phyloP scores from a whole-genome alignment of 1,140 invertebrate genomes.

The Aphis gossypii region DNA sequence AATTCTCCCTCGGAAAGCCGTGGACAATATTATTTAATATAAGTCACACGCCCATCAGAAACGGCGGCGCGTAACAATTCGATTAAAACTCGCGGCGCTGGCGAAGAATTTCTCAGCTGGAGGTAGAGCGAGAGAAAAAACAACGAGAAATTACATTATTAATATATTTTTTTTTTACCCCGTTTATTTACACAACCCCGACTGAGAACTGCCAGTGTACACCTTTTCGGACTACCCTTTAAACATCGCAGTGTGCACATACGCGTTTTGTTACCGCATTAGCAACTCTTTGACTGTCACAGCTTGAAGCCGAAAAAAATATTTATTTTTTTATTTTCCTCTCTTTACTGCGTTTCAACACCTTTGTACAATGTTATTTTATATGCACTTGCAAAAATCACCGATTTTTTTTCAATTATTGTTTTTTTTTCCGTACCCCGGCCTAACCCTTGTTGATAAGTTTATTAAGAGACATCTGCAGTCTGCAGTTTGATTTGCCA shows the following conservation, averaged over 20 bases:
- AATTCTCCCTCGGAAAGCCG: neutral
- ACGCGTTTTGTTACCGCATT: conserved; percentile 42
- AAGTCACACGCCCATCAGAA: conserved; percentile 40
- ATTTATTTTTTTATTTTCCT: neutral
- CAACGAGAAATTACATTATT: conserved; percentile 42
- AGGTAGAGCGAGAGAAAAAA: conserved; percentile 36
- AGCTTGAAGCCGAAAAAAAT: conserved; percentile 37
- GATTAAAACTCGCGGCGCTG: conserved; percentile 27
- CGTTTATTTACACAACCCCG: conserved; percentile 53
- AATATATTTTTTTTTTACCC: conserved; percentile 39
- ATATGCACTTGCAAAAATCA: conserved; percentile 39
- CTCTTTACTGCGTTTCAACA: conserved; percentile 5
- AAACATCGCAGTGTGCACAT: conserved; percentile 3
- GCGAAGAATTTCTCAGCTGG: conserved; percentile 47
- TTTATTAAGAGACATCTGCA: conserved; percentile 52
- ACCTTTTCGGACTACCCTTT: conserved; percentile 34
- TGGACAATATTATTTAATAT: neutral
- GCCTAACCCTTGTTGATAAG: conserved; percentile 8
- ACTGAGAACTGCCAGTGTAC: neutral
- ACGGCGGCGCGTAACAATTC: conserved; percentile 30
- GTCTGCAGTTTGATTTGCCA: conserved; percentile 31
- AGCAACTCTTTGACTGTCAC: conserved; percentile 55
- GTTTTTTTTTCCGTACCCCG: neutral
- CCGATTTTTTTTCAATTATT: conserved; percentile 13
- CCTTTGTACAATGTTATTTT: conserved; percentile 25